phyloP scores from a whole-genome alignment of 2,888 invertebrate species.

The Nezara viridula region DNA sequence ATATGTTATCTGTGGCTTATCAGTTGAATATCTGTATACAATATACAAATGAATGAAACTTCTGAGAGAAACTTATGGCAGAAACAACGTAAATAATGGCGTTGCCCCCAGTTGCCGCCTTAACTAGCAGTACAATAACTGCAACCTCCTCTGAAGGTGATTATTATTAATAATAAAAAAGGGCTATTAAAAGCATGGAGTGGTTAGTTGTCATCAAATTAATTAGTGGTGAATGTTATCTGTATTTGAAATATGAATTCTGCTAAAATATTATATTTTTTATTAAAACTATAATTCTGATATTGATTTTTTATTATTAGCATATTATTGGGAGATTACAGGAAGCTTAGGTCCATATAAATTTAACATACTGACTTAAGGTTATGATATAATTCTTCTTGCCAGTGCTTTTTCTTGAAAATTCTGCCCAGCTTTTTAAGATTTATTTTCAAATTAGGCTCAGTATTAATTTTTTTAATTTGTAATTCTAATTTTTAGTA shows the following conservation, averaged over 20 bases:
- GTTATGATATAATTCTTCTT: neutral
- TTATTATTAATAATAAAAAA: conserved; percentile 47
- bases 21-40: conserved; percentile 33
- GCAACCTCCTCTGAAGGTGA: conserved; percentile 64
- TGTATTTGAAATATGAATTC: neutral
- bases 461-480: neutral
- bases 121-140: conserved; percentile 66
- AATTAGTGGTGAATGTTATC: conserved; percentile 62
- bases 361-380: neutral
- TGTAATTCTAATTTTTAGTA: neutral
- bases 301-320: neutral
- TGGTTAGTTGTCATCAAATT: conserved; percentile 59
- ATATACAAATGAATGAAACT: conserved; percentile 61
- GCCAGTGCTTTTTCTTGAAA: neutral
- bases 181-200: conserved; percentile 15
- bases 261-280: neutral
- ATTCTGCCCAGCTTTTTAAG: neutral
- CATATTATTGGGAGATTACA: neutral
- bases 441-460: neutral
- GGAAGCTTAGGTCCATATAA: neutral
- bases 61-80: conserved; percentile 64
- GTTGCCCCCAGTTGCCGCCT: conserved; percentile 68
- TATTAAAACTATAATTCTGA: neutral
- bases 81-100: conserved; percentile 68
- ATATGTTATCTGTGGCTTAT: conserved; percentile 54